Conservation (phyloP, 1,140 invertebrate genomes). For the Drosophila miranda region DNA sequence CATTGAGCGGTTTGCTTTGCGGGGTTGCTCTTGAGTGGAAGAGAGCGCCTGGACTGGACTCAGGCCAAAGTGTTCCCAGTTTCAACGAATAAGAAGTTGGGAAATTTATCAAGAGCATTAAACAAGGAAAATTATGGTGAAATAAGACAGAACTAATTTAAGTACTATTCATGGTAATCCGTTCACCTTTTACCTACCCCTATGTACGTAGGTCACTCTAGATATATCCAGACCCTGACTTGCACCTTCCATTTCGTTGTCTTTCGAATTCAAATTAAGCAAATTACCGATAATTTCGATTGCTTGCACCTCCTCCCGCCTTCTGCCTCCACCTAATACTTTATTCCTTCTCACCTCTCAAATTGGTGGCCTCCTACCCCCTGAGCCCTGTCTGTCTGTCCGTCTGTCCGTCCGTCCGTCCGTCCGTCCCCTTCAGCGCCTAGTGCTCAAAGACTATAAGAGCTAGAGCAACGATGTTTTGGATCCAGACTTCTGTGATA, state of each 20-base stretch:
- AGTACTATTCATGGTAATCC: no score
- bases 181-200: no score
- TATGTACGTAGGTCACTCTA: no score
- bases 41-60: not conserved
- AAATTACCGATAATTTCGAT: slow-evolving; percentile 65
- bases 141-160: not conserved
- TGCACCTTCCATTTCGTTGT: not conserved
- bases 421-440: no score
- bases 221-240: no score
- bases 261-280: slow-evolving; percentile 68
- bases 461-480: no score
- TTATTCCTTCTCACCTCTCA: not conserved
- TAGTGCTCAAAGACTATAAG: no score
- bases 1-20: not conserved
- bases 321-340: not conserved
- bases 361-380: no score
- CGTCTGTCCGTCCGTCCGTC: no score
- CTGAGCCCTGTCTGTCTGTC: no score
- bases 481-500: no score
- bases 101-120: no score
- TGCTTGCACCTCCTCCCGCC: slow-evolving; percentile 17
- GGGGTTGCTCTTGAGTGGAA: slow-evolving; percentile 25
- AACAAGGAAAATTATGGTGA: not conserved
- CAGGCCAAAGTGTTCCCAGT: slow-evolving; percentile 34
- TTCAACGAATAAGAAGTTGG: slow-evolving; percentile 5